These are phyloP conservation scores for Osmerus mordax DNA, from an alignment of 2,113 vertebrate species.

Conservation along the genomic window DNA sequence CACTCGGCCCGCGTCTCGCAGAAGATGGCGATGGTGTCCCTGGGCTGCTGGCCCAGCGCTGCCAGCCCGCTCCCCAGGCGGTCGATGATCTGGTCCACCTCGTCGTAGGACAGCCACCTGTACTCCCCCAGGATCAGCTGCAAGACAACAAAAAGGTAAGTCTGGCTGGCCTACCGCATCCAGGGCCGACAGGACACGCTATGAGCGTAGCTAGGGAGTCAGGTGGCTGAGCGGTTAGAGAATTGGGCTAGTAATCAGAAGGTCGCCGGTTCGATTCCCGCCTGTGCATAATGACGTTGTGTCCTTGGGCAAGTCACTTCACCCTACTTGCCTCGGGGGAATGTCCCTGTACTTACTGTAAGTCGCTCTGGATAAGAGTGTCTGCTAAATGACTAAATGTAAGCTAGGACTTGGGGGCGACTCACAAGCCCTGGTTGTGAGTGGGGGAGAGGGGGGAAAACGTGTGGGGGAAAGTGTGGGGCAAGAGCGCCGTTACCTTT, in stretches of 20 bases:
- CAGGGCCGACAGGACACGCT: not conserved
- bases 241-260: too few relatives aligned
- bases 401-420: too few relatives aligned
- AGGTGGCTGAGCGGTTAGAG: too few relatives aligned
- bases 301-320: too few relatives aligned
- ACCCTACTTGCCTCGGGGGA: too few relatives aligned
- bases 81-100: constrained; percentile 73
- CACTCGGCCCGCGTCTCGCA: constrained; percentile 96
- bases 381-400: too few relatives aligned
- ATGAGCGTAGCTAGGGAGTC: not conserved
- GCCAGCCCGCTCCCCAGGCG: constrained; percentile 82
- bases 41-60: constrained; percentile 84
- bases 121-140: constrained; percentile 92
- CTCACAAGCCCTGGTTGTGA: too few relatives aligned
- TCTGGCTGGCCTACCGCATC: not conserved
- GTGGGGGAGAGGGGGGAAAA: not conserved
- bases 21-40: constrained; percentile 86
- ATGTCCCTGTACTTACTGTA: too few relatives aligned
- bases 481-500: constrained; percentile 78
- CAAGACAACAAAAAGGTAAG: not conserved
- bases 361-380: too few relatives aligned
- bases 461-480: not conserved
- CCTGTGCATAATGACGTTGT: too few relatives aligned
- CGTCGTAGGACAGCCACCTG: constrained; percentile 86
- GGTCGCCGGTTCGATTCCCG: too few relatives aligned